Evolutionary conservation across 2,888 invertebrate genomes (phyloP).

Genomic region (Nematopogon swammerdamellus): DNA sequence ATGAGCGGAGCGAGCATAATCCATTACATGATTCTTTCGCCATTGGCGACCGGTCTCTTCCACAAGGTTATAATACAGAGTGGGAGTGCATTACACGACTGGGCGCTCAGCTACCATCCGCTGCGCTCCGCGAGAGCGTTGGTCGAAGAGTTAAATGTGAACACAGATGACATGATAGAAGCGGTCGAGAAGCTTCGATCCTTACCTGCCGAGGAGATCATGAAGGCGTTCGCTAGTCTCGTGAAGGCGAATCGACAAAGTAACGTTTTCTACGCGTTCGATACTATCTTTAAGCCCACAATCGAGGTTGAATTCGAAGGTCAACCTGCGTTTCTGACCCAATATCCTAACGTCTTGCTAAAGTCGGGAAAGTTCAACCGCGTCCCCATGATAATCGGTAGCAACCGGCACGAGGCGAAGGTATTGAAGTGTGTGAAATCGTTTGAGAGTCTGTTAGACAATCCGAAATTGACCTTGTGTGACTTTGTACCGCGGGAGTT

Average conservation of each 20-base stretch:
- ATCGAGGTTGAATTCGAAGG: slow-evolving; percentile 44
- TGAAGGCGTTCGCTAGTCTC: slow-evolving; percentile 17
- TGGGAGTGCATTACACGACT: slow-evolving; percentile 37
- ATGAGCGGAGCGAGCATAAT: slow-evolving; percentile 42
- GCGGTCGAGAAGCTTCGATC: slow-evolving; percentile 30
- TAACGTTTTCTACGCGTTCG: slow-evolving; percentile 17
- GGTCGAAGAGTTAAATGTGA: slow-evolving; percentile 27
- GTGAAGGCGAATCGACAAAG: not conserved
- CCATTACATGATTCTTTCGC: slow-evolving; percentile 46
- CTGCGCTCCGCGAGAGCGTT: slow-evolving; percentile 22
- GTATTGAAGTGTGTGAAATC: slow-evolving; percentile 24
- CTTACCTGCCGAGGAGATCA: slow-evolving; percentile 24
- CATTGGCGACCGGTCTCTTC: slow-evolving; percentile 42
- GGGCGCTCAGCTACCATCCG: slow-evolving; percentile 36
- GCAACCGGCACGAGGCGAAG: slow-evolving; percentile 33
- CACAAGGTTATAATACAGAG: slow-evolving; percentile 47
- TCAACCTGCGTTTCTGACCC: slow-evolving; percentile 35
- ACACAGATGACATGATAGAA: slow-evolving; percentile 16
- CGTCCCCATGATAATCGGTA: slow-evolving; percentile 45
- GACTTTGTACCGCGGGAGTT: slow-evolving; percentile 30
- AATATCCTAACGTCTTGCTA: slow-evolving; percentile 31
- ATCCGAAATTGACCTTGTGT: slow-evolving; percentile 27
- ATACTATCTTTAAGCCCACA: slow-evolving; percentile 36
- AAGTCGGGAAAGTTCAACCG: slow-evolving; percentile 40
- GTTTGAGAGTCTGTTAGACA: slow-evolving; percentile 29